A percentile compares a stretch with the other conserved stretches of the same genome.
Conservation (phyloP, 2,888 invertebrate species). For the Limenitis camilla region DNA sequence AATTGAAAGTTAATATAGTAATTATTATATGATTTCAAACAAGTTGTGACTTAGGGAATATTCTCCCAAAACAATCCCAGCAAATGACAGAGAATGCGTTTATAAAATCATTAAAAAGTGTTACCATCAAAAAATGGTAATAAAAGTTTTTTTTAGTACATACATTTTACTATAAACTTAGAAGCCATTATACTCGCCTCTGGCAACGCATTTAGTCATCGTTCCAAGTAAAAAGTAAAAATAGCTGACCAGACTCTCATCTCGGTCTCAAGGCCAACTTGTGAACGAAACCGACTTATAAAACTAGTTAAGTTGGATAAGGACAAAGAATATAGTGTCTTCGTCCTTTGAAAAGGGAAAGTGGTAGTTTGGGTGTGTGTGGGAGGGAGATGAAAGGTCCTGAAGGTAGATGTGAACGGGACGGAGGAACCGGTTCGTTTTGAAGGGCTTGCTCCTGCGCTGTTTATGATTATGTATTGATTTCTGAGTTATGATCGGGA, state of each 20-base stretch:
- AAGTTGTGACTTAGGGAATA: no score
- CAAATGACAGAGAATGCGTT: no score
- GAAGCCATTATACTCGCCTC: conserved; percentile 31
- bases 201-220: conserved; percentile 69
- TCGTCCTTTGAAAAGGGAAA: conserved; percentile 75
- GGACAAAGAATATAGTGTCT: conserved; percentile 47
- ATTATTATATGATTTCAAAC: no score
- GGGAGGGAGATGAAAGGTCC: conserved; percentile 71
- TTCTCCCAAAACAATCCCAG: no score
- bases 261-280: conserved; percentile 69
- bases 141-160: conserved; percentile 6
- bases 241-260: conserved; percentile 65
- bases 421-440: conserved; percentile 64
- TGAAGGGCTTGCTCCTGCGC: conserved; percentile 54
- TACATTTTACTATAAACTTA: conserved; percentile 5
- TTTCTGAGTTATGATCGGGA: conserved; percentile 40
- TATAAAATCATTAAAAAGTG: no score
- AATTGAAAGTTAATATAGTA: no score
- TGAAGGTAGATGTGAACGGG: conserved; percentile 50
- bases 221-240: conserved; percentile 71
- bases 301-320: conserved; percentile 24
- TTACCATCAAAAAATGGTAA: no score
- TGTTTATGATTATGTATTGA: conserved; percentile 61
- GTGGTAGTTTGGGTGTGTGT: conserved; percentile 62
- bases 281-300: conserved; percentile 38